phyloP scores from a whole-genome alignment of 2,888 invertebrate genomes.

The Sthenelais limicola region DNA sequence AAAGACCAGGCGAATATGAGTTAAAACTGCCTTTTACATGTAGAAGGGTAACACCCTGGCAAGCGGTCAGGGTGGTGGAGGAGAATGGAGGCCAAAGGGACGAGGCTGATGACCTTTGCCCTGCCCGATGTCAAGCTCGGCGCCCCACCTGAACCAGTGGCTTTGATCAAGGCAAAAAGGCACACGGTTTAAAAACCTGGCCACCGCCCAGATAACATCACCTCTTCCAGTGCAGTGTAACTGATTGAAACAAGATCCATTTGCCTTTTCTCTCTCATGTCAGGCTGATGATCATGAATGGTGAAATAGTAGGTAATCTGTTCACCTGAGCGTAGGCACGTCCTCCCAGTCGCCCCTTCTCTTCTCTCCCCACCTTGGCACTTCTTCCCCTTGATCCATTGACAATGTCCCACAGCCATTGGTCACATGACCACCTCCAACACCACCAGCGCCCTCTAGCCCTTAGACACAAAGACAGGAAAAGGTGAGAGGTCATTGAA shows the following conservation, averaged over 20 bases:
- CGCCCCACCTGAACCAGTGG: constrained; percentile 13
- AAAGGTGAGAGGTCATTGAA: too few species aligned
- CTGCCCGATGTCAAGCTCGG: neutral
- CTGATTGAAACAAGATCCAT: constrained; percentile 37
- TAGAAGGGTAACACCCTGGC: neutral
- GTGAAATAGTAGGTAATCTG: constrained; percentile 20
- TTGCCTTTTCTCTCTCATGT: neutral
- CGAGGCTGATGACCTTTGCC: constrained; percentile 13
- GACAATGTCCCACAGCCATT: neutral
- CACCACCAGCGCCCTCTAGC: too few species aligned
- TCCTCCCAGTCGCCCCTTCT: neutral
- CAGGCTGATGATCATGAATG: constrained; percentile 26
- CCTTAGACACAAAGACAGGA: too few species aligned
- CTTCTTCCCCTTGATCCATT: neutral
- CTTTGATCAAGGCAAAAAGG: constrained; percentile 34
- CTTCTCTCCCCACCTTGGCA: neutral
- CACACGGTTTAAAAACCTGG: too few species aligned
- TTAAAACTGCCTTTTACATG: too few species aligned
- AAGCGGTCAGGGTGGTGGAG: neutral
- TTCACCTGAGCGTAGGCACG: neutral
- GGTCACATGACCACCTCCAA: too few species aligned
- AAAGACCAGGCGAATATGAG: too few species aligned
- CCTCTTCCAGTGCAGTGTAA: neutral
- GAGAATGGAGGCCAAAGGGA: neutral
- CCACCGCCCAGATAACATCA: constrained; percentile 15